These are phyloP conservation scores for Monochamus saltuarius DNA, from an alignment of 1,140 invertebrate genomes.

Conservation along the genomic window DNA sequence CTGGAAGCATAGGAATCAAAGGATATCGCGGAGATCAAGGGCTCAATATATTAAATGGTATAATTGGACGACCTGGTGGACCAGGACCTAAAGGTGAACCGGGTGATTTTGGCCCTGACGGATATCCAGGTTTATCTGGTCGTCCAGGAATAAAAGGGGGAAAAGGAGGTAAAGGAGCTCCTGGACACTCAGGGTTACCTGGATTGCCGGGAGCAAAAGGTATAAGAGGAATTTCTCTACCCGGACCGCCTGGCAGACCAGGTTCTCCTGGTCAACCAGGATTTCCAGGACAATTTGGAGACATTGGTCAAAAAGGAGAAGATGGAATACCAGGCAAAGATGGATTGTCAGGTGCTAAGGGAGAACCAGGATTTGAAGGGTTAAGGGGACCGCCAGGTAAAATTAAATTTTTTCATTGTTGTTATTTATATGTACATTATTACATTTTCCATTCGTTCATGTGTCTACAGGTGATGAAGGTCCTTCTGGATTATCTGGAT, in stretches of 20 bases:
- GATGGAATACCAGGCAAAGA: slow-evolving; percentile 60
- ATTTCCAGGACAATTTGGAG: slow-evolving; percentile 64
- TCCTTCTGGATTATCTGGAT: slow-evolving; percentile 52
- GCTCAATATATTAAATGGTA: slow-evolving; percentile 52
- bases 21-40: slow-evolving; percentile 58
- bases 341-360: slow-evolving; percentile 56
- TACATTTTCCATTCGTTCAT: neutral
- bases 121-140: slow-evolving; percentile 57
- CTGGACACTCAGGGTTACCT: slow-evolving; percentile 64
- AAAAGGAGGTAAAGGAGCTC: slow-evolving; percentile 59
- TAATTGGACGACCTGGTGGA: slow-evolving; percentile 58
- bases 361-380: slow-evolving; percentile 52
- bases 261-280: slow-evolving; percentile 54
- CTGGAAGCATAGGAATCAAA: slow-evolving; percentile 61
- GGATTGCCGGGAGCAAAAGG: slow-evolving; percentile 63
- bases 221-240: slow-evolving; percentile 54
- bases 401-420: neutral
- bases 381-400: slow-evolving; percentile 59
- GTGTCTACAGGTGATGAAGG: slow-evolving; percentile 59
- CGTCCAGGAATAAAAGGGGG: slow-evolving; percentile 60
- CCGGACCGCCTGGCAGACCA: slow-evolving; percentile 55
- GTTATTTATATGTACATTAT: slow-evolving; percentile 1
- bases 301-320: slow-evolving; percentile 61
- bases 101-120: slow-evolving; percentile 55
- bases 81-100: slow-evolving; percentile 59